These are phyloP conservation scores for Eulemur mongoz DNA, from an alignment of 2,797 vertebrate species.

Conservation along the genomic window DNA sequence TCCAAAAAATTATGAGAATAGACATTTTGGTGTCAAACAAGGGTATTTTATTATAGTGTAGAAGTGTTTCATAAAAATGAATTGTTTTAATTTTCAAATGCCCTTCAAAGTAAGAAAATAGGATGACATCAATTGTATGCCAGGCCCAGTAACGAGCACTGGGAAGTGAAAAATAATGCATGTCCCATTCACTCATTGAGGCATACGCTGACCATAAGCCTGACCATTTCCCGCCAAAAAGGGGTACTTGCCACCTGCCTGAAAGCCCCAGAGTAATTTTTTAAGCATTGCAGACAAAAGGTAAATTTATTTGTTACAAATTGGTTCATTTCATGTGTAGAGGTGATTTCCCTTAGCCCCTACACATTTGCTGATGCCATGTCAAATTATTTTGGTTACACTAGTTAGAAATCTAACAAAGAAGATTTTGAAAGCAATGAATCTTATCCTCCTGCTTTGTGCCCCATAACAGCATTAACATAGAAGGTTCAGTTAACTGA, in stretches of 20 bases:
- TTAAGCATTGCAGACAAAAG: not conserved
- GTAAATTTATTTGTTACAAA: not conserved
- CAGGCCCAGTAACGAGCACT: not conserved
- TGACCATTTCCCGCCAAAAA: not conserved
- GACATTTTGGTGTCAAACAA: not conserved
- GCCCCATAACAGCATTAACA: not conserved
- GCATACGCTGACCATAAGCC: not conserved
- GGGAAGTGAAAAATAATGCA: not conserved
- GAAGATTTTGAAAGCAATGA: not conserved
- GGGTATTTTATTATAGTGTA: not conserved
- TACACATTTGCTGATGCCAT: not conserved
- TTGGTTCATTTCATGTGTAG: not conserved
- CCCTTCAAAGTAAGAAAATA: not conserved
- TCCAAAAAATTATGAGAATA: not conserved
- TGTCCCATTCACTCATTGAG: not conserved
- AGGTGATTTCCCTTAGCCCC: not conserved
- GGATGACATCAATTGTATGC: not conserved
- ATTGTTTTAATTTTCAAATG: constrained; percentile 57
- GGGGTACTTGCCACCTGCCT: not conserved
- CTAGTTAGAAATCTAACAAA: not conserved
- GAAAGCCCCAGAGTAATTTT: not conserved
- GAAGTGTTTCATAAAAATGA: not conserved
- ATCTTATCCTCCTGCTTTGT: not conserved
- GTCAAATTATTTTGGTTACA: not conserved
- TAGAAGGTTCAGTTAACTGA: not conserved